A percentile compares a stretch with the other conserved stretches of the same genome.
These are phyloP conservation scores for Zaprionus gabonicus DNA, from an alignment of 1,140 invertebrate species.

Conservation along the genomic window DNA sequence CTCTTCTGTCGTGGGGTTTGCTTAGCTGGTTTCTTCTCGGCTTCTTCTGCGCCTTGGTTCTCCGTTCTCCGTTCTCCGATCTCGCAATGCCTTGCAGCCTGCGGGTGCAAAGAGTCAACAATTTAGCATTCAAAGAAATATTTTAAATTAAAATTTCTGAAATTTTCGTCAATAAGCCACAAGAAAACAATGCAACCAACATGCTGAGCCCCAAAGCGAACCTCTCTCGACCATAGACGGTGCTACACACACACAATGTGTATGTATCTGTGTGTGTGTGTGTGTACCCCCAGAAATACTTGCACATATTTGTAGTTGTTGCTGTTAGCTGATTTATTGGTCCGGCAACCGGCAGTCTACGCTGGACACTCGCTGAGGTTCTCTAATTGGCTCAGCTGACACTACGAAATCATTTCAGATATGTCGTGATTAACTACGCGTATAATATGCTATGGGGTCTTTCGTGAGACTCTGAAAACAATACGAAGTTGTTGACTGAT, in stretches of 20 bases:
- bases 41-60: not conserved
- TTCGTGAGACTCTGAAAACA: not conserved
- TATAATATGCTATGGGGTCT: not conserved
- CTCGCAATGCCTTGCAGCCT: conserved; percentile 21
- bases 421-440: conserved; percentile 8
- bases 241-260: conserved; percentile 6
- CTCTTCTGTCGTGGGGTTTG: conserved; percentile 73
- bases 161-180: conserved; percentile 82
- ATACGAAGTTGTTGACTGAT: not conserved
- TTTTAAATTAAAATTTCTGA: conserved; percentile 85
- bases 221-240: conserved; percentile 19
- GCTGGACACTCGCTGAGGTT: not conserved
- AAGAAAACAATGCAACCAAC: conserved; percentile 64
- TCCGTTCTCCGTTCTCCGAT: too few relatives aligned
- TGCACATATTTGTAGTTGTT: conserved; percentile 64
- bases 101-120: conserved; percentile 79
- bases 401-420: conserved; percentile 10
- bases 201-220: conserved; percentile 16
- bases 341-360: conserved; percentile 1
- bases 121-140: conserved; percentile 84
- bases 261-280: not conserved
- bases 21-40: conserved; percentile 70
- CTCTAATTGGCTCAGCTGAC: conserved; percentile 36
- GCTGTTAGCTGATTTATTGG: conserved; percentile 66
- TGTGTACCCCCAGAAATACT: conserved; percentile 59